Evolutionary conservation across 1,140 invertebrate genomes (phyloP).

Genomic region (Drosophila suzukii): DNA sequence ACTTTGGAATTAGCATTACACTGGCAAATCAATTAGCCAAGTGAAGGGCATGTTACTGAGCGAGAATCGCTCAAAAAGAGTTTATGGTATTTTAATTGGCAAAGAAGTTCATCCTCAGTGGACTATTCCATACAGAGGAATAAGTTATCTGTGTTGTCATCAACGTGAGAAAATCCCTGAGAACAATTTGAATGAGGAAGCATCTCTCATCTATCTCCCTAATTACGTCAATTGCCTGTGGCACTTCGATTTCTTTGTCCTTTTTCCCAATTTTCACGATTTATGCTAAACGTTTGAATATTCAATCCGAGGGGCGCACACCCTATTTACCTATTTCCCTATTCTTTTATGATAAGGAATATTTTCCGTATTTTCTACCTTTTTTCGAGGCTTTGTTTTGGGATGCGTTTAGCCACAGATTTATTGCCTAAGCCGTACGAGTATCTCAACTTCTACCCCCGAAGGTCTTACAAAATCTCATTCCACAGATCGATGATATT

Average conservation of each 20-base stretch:
- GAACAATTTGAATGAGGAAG: conserved; percentile 7
- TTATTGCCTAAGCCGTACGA: conserved; percentile 57
- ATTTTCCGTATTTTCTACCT: conserved; percentile 47
- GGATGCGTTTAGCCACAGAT: conserved; percentile 70
- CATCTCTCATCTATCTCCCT: conserved; percentile 46
- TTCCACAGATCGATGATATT: conserved; percentile 47
- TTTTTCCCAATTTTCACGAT: conserved; percentile 42
- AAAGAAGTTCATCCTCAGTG: neutral
- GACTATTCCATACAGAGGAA: too few relatives aligned
- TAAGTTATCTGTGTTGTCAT: conserved; percentile 26
- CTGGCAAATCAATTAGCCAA: conserved; percentile 58
- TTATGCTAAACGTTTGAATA: conserved; percentile 77
- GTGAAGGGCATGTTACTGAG: neutral
- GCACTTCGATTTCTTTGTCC: conserved; percentile 55
- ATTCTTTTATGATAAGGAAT: conserved; percentile 3
- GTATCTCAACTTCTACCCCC: conserved; percentile 56
- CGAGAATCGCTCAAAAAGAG: conserved; percentile 8
- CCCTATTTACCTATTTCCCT: conserved; percentile 32
- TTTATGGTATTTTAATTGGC: conserved; percentile 62
- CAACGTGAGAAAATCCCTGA: conserved; percentile 68
- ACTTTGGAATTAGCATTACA: conserved; percentile 61
- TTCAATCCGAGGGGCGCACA: conserved; percentile 43
- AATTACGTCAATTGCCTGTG: conserved; percentile 74
- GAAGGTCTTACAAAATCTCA: neutral
- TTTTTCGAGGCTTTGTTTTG: conserved; percentile 65